Conservation (phyloP, 2,113 vertebrate genomes). For the Vulpes ferrilata region DNA sequence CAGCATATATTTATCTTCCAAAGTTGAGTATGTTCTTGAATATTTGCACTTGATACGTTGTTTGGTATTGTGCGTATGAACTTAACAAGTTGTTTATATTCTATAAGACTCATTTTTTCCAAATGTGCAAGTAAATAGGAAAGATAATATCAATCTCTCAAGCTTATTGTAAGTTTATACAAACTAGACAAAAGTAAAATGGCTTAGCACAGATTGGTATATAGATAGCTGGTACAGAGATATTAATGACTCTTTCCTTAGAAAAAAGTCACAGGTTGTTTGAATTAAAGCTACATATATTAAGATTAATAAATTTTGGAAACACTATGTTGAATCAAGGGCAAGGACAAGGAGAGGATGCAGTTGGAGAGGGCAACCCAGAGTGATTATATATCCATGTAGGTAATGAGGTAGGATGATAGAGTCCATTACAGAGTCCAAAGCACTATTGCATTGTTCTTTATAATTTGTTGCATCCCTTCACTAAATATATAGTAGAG, state of each 20-base stretch:
- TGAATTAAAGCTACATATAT: background rate
- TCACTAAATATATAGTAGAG: background rate
- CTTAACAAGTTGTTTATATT: background rate
- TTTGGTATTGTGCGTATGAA: background rate
- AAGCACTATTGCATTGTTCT: background rate
- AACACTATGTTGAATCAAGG: background rate
- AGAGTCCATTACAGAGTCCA: background rate
- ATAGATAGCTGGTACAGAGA: background rate
- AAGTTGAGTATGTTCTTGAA: background rate
- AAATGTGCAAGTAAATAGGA: background rate
- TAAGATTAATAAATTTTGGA: background rate
- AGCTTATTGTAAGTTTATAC: background rate
- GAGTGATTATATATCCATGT: background rate
- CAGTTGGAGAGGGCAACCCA: background rate
- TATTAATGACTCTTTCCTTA: background rate
- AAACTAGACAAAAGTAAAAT: background rate
- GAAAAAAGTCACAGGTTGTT: background rate
- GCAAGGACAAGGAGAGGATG: background rate
- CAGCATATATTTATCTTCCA: background rate
- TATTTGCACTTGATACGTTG: background rate
- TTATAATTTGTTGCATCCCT: background rate
- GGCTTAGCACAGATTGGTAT: background rate
- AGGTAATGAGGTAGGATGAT: fast-evolving
- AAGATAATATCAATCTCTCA: background rate
- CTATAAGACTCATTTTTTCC: background rate